Percentiles rank a stretch among this genome's conserved stretches.
These are phyloP conservation scores for Hypothenemus hampei DNA, from an alignment of 1,140 invertebrate species.

Conservation along the genomic window DNA sequence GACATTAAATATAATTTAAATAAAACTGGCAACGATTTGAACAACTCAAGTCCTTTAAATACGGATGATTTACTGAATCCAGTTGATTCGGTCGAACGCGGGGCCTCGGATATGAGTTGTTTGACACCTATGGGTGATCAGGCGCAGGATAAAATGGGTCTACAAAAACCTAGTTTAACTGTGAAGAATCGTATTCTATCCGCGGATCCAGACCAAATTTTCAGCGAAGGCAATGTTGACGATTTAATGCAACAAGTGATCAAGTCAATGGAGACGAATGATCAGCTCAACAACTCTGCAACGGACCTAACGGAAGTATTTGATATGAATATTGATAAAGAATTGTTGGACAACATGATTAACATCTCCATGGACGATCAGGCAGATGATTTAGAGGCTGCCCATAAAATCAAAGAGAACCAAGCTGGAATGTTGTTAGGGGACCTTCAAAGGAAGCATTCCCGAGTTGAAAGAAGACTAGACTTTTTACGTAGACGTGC, in stretches of 20 bases:
- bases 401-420: slow-evolving; percentile 38
- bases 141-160: slow-evolving; percentile 61
- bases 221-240: slow-evolving; percentile 43
- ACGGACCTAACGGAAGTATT: slow-evolving; percentile 52
- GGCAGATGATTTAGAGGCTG: slow-evolving; percentile 40
- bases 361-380: slow-evolving; percentile 54
- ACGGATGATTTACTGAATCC: slow-evolving; percentile 26
- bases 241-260: slow-evolving; percentile 62
- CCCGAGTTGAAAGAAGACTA: slow-evolving; percentile 59
- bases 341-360: slow-evolving; percentile 56
- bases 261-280: slow-evolving; percentile 59
- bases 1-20: slow-evolving; percentile 15
- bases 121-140: slow-evolving; percentile 61
- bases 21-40: slow-evolving; percentile 12
- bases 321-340: slow-evolving; percentile 49
- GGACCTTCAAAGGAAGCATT: slow-evolving; percentile 51
- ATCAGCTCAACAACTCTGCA: slow-evolving; percentile 41
- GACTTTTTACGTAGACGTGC: slow-evolving; percentile 68
- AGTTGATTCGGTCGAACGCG: slow-evolving; percentile 33
- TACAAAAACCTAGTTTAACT: slow-evolving; percentile 43
- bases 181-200: slow-evolving; percentile 34
- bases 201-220: slow-evolving; percentile 54
- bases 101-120: slow-evolving; percentile 42
- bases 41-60: slow-evolving; percentile 16
- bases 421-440: slow-evolving; percentile 46